phyloP scores from a whole-genome alignment of 2,888 invertebrate species.

The Dryobota labecula region DNA sequence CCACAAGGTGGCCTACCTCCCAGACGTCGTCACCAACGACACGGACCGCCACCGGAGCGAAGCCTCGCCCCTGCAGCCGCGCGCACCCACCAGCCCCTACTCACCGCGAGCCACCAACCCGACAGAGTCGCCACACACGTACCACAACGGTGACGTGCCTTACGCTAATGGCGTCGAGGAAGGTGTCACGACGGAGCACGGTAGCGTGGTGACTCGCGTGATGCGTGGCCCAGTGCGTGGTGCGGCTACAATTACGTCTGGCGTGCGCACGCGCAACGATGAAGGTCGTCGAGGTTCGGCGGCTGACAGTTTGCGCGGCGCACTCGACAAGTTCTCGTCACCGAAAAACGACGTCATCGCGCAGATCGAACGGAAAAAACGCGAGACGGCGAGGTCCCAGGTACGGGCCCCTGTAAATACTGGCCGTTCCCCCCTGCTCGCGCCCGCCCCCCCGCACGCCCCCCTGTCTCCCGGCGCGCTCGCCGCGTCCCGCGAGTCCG shows the following conservation, averaged over 20 bases:
- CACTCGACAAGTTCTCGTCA: constrained; percentile 89
- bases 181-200: constrained; percentile 90
- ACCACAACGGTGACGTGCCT: constrained; percentile 72
- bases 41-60: constrained; percentile 71
- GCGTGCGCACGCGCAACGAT: constrained; percentile 89
- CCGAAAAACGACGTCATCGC: constrained; percentile 78
- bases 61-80: constrained; percentile 60
- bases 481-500: constrained; percentile 82
- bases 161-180: constrained; percentile 74
- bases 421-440: constrained; percentile 75
- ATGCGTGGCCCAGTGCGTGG: constrained; percentile 94
- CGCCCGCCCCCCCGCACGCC: constrained; percentile 77
- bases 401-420: constrained; percentile 79
- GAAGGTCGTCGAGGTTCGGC: constrained; percentile 76
- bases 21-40: constrained; percentile 87
- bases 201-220: constrained; percentile 92
- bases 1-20: constrained; percentile 86
- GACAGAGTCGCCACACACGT: constrained; percentile 63
- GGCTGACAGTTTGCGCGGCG: constrained; percentile 86
- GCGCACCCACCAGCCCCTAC: constrained; percentile 67
- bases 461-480: constrained; percentile 72
- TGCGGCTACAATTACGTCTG: constrained; percentile 92
- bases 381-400: constrained; percentile 75
- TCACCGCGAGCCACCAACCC: constrained; percentile 61
- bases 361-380: constrained; percentile 76